These are phyloP conservation scores for Eulithis prunata DNA, from an alignment of 2,888 invertebrate species.

Conservation along the genomic window DNA sequence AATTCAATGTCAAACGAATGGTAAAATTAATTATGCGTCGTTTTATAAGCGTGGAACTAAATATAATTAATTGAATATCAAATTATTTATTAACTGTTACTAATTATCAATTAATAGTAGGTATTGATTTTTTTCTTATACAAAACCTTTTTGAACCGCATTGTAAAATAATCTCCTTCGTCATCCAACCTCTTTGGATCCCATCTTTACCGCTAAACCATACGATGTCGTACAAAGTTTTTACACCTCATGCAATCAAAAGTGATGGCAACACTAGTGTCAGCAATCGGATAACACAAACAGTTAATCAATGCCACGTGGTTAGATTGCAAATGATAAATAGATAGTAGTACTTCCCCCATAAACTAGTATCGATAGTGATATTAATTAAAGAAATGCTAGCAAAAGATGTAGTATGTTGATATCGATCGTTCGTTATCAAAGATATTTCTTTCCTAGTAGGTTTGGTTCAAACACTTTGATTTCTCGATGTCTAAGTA, in stretches of 20 bases:
- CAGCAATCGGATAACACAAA: constrained; percentile 51
- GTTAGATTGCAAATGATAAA: constrained; percentile 75
- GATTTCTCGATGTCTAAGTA: neutral
- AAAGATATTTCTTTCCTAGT: neutral
- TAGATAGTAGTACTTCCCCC: constrained; percentile 48
- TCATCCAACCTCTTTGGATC: too few species aligned
- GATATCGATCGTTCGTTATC: neutral
- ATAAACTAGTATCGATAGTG: constrained; percentile 9
- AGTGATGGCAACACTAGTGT: constrained; percentile 32
- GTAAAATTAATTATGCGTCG: constrained; percentile 37
- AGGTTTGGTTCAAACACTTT: neutral
- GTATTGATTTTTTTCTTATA: constrained; percentile 4
- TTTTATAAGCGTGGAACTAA: constrained; percentile 49
- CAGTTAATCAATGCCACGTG: constrained; percentile 68
- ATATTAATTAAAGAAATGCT: neutral
- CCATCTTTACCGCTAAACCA: too few species aligned
- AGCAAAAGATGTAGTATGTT: neutral
- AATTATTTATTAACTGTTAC: constrained; percentile 45
- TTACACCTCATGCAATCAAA: constrained; percentile 15
- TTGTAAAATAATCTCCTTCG: too few species aligned
- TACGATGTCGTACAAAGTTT: neutral
- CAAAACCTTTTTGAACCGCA: too few species aligned
- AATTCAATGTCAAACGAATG: constrained; percentile 38
- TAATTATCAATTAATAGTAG: constrained; percentile 41
- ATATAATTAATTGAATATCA: constrained; percentile 50